These are phyloP conservation scores for Drosophila rhopaloa DNA, from an alignment of 1,140 invertebrate species.

Conservation along the genomic window DNA sequence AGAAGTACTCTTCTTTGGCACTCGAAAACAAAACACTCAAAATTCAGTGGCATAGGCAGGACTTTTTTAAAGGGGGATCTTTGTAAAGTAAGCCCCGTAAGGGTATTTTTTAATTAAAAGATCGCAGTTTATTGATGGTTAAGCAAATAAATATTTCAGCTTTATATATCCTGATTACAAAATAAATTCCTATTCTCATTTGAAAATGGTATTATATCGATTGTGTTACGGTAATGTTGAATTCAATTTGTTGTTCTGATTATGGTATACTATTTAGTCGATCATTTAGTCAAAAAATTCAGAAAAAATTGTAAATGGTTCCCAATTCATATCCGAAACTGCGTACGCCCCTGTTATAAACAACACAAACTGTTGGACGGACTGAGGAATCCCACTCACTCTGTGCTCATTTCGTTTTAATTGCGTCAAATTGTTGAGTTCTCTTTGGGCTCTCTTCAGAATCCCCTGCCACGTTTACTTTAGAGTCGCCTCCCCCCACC, in stretches of 20 bases:
- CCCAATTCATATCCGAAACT: too few species aligned
- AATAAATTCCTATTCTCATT: too few species aligned
- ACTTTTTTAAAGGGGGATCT: background rate
- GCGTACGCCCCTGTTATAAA: constrained; percentile 10
- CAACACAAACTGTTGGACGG: constrained; percentile 40
- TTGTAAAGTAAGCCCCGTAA: background rate
- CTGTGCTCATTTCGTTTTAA: constrained; percentile 51
- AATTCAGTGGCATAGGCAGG: constrained; percentile 1
- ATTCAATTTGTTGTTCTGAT: too few species aligned
- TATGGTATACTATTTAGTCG: too few species aligned
- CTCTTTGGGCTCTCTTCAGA: constrained; percentile 5
- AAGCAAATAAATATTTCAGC: background rate
- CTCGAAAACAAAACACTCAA: constrained; percentile 7
- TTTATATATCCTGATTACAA: background rate
- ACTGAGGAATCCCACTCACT: constrained; percentile 11
- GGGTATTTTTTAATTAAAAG: too few species aligned
- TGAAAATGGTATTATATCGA: too few species aligned
- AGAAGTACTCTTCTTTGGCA: constrained; percentile 9
- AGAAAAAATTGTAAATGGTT: too few species aligned
- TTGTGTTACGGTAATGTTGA: too few species aligned
- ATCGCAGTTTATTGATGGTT: too few species aligned
- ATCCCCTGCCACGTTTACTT: background rate
- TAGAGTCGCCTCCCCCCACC: background rate
- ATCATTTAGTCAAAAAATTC: too few species aligned
- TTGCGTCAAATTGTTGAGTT: constrained; percentile 58